These are phyloP conservation scores for Lordiphosa clarofinis DNA, from an alignment of 1,140 invertebrate genomes.

Conservation along the genomic window DNA sequence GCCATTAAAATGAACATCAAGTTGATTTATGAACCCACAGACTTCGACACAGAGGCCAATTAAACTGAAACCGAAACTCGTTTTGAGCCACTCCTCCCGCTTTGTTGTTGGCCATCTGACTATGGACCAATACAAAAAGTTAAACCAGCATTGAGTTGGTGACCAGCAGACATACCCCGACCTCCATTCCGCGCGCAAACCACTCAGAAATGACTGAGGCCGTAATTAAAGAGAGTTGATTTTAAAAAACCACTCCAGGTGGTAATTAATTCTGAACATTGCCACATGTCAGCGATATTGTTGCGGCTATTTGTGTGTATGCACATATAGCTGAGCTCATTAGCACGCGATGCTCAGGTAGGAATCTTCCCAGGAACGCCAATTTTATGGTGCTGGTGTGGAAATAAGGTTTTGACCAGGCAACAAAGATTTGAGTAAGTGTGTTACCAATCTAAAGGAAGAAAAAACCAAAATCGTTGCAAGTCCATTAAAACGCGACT, in stretches of 20 bases:
- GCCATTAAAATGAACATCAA: conserved; percentile 63
- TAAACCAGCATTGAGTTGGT: conserved; percentile 42
- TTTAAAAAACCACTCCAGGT: conserved; percentile 47
- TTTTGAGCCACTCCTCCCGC: conserved; percentile 57
- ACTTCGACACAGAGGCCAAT: conserved; percentile 23
- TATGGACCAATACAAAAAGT: conserved; percentile 54
- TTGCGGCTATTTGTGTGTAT: conserved; percentile 31
- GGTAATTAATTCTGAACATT: conserved; percentile 58
- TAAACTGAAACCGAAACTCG: conserved; percentile 49
- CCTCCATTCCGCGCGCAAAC: background rate
- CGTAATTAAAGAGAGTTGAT: conserved; percentile 55
- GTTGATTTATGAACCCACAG: conserved; percentile 56
- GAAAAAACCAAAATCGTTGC: too few relatives aligned
- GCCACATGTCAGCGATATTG: conserved; percentile 53
- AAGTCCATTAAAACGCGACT: too few relatives aligned
- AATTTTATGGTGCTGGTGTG: background rate
- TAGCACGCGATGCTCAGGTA: conserved; percentile 32
- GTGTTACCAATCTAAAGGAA: too few relatives aligned
- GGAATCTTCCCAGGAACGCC: conserved; percentile 8
- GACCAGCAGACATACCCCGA: conserved; percentile 7
- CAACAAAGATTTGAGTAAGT: too few relatives aligned
- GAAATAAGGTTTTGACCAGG: too few relatives aligned
- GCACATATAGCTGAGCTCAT: conserved; percentile 47
- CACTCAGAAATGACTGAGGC: conserved; percentile 44
- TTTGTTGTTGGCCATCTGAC: background rate